Evolutionary conservation across 2,113 vertebrate genomes (phyloP), one percentile per base, ranked within the genome.

Genomic region (Porphyrio hochstetteri): DNA sequence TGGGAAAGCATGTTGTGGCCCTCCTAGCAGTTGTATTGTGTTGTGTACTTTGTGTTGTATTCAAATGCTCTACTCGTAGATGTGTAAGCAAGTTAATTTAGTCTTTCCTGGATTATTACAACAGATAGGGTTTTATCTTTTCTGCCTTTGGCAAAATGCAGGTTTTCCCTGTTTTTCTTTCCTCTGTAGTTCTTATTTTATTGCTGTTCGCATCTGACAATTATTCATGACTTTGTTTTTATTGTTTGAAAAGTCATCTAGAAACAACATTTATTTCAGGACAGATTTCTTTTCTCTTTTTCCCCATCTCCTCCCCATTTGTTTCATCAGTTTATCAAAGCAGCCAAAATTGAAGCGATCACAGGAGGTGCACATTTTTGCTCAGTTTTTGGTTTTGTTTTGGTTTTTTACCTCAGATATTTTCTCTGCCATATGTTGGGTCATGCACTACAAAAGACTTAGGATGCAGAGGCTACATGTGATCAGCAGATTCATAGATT

Each of bases 401-500:
- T 84, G 44, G 11, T 70, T 68, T n/a, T 57, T 86, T 44, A 56
- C 75, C 85, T 89, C 77, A 31, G 38, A 63, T 88, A 96, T 97
- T 89, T 94, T 19, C 86, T 70, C 74, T 96, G 92, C 96, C 97
- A 92, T 97, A 95, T 97, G 96, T 96, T 94, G 96, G 96, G 95
- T 94, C 95, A 90, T 52, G 91, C 88, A 48, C 97, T 95, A 91
- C 42, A 48, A 97, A 96, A 97, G 75, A 57, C 76, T 90, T 93
- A 18, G 2, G 56, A 68, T 52, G 79, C 90, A 91, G 78, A 77
- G 83, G 86, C 93, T 92, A 70, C 94, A 76, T 63, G 56, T 92
- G 95, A 97, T 78, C 95, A 88, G 89, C 93, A 98, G 90, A 92
- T 92, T 96, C 95, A 80, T 76, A 85, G 82, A 94, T 42, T 38